Evolutionary conservation across 2,888 invertebrate species (phyloP).

Genomic region (Chloroclystis v-ata): DNA sequence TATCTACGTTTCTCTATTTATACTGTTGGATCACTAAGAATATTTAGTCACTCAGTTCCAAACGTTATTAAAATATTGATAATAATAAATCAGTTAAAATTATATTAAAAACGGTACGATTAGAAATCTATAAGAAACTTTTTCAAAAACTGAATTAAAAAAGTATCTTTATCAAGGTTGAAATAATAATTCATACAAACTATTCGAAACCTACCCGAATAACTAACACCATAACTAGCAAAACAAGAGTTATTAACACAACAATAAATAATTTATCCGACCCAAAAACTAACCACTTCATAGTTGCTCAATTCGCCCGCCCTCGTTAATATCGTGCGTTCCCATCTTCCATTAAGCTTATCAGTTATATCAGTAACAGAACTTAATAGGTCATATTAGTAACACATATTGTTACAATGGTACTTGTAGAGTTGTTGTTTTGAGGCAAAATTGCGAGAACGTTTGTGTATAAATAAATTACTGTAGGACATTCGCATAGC

Average conservation of each 20-base stretch:
- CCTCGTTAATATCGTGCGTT: conserved; percentile 46
- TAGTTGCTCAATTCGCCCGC: conserved; percentile 30
- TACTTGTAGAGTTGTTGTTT: neutral
- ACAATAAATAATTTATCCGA: conserved; percentile 43
- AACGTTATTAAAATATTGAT: too few species aligned
- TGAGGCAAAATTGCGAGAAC: neutral
- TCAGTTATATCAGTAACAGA: conserved; percentile 43
- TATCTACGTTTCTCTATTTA: too few species aligned
- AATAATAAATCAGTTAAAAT: too few species aligned
- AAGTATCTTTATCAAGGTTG: too few species aligned
- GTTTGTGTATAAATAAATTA: too few species aligned
- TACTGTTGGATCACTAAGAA: too few species aligned
- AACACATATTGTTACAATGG: conserved; percentile 22
- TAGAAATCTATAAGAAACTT: too few species aligned
- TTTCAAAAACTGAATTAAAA: too few species aligned
- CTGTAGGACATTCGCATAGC: too few species aligned
- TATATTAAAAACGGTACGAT: too few species aligned
- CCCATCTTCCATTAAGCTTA: conserved; percentile 56
- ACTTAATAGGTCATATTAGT: conserved; percentile 52
- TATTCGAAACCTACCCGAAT: conserved; percentile 20
- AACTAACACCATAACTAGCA: conserved; percentile 26
- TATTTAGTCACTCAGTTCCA: too few species aligned
- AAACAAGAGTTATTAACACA: conserved; percentile 31
- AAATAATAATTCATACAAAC: too few species aligned
- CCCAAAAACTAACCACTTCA: conserved; percentile 40